Base-by-base conservation (phyloP, 2,797 vertebrate genomes). In the Pitangus sulphuratus region DNA sequence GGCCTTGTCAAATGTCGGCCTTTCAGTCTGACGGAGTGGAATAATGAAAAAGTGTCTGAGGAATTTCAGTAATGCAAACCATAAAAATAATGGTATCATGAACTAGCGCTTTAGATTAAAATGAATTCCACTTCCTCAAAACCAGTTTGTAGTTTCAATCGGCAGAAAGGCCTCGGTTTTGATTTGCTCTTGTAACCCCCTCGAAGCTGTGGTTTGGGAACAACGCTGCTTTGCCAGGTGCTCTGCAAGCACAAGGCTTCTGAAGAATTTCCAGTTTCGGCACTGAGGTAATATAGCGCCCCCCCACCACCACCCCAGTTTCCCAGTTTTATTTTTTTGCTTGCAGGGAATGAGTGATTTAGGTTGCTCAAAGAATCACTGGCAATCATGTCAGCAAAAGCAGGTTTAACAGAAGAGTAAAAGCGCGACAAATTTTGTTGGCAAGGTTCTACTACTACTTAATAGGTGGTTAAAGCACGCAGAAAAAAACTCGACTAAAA, bases 141-240 rank as follows among this genome's bases (percentile, higher is more conserved):
- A 47, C 15, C 35, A 56, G 0, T 30, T 53, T 81, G 72, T 22
- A 86, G 65, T 70, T 92, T 84, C 65, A 90, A 0, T 81, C 42
- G 90, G 69, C 57, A 80, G 64, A 56, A 58, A 58, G 26, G 60
- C 40, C 33, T 56, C 0, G 0, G 40, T 30, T 91, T 81, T 81
- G 57, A 37, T 86, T 75, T 72, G 30, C 24, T 76, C 33, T 45
- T 74, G 10, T 45, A 84, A 61, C 75, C 61, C 51, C 51, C n/a
- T 54, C n/a, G 12, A 71, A 92, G 61, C 65, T 81, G 72, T 84
- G 69, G 77, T 68, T 93, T 86, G 47, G 69, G 64, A 84, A 57
- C 0, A 0, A 72, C 1, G 1, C 66, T 7, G 6, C 70, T 78
- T 51, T 87, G 82, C 88, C 90, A 94, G 87, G 60, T 39, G 13